Evolutionary conservation across 2,113 vertebrate genomes (phyloP), one percentile per base, ranked within the genome.

Genomic region (Coptodon bakossiorum): DNA sequence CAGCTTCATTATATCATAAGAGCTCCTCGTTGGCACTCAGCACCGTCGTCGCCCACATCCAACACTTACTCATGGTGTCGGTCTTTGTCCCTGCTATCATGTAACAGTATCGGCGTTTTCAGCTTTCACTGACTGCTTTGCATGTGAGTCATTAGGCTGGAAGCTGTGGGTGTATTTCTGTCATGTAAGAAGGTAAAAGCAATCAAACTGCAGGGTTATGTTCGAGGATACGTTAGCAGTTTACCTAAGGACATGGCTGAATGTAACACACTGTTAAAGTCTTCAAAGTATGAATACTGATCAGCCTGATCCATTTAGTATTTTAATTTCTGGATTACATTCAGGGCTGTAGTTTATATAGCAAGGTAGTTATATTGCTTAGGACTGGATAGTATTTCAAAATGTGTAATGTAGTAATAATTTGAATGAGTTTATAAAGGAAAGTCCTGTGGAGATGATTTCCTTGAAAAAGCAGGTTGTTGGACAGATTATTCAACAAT

Each of bases 1-100:
- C 83, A 81, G 89, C 43, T 86, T 93, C 82, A 88, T 92, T 91
- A 91, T 86, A 90, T 91, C 88, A 88, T 86, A 92, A 91, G 90
- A 88, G 88, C 87, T 82, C 71, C 83, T 90, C 36, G 82, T 78
- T 87, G 90, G 80, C 91, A 88, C 90, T 90, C 53, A 6, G 68
- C 22, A 5, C 54, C 22, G 52, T 79, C 54, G 19, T 85, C 92
- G 85, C 81, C 89, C 89, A 85, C 89, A 87, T 85, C 76, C 80
- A 80, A 7, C 52, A 56, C 87, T 91, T 88, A 89, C 83, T 87
- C 86, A 82, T 5, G 56, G 43, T 79, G 86, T 87, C 82, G 34
- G 43, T 88, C 85, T 63, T 59, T 66, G 80, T 88, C 84, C 54
- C 73, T 22, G 66, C 56, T 43, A 80, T 90, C 86, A 68, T 56